phyloP scores from a whole-genome alignment of 2,888 invertebrate genomes.

The Cetonia aurata region DNA sequence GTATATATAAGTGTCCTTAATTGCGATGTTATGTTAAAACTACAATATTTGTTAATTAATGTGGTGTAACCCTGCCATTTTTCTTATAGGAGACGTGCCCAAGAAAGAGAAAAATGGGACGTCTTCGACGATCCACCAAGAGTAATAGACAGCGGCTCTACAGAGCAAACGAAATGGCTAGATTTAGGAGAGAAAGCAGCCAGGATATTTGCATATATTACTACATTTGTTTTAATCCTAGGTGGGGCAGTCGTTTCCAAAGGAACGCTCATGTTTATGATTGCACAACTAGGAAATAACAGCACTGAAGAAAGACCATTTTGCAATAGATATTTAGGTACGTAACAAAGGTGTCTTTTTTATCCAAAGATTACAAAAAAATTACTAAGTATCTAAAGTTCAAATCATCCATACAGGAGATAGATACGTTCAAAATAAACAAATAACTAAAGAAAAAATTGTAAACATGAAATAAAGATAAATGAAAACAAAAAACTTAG shows the following conservation, averaged over 20 bases:
- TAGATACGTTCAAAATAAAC: no score
- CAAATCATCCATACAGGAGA: no score
- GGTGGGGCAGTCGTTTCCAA: constrained; percentile 80
- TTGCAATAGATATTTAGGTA: constrained; percentile 71
- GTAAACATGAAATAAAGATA: no score
- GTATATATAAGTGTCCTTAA: no score
- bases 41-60: no score
- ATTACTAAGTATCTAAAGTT: no score
- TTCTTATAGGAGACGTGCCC: constrained; percentile 33
- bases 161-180: constrained; percentile 73
- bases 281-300: constrained; percentile 71
- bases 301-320: constrained; percentile 62
- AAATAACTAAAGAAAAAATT: no score
- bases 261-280: constrained; percentile 79
- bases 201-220: constrained; percentile 77
- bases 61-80: no score
- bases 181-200: constrained; percentile 73
- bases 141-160: constrained; percentile 77
- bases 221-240: constrained; percentile 77
- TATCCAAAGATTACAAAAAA: no score
- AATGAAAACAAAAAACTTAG: no score
- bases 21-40: no score
- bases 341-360: constrained; percentile 36
- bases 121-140: constrained; percentile 81
- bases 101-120: constrained; percentile 79